Conservation (phyloP, 2,113 vertebrate genomes). For the Sylvia atricapilla region DNA sequence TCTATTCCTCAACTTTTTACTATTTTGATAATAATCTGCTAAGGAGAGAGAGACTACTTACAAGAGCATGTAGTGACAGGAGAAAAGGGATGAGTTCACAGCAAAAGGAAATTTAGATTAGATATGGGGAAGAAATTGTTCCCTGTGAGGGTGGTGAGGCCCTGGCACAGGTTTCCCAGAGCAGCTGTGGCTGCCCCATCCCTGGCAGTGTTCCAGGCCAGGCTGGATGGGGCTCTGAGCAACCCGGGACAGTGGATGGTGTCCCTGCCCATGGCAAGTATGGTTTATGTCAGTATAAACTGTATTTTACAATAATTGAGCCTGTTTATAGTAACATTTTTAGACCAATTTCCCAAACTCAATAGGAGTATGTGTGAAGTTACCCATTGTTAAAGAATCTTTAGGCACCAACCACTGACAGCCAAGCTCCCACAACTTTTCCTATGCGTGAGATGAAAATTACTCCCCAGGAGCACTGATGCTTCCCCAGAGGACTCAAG, state of each 20-base stretch:
- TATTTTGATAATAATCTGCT: not conserved
- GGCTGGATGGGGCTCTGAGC: not conserved
- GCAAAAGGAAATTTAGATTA: not conserved
- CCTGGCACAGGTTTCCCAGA: not conserved
- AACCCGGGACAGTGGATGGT: not conserved
- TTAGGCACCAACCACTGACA: not conserved
- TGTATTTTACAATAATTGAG: not conserved
- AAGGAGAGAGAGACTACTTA: not conserved
- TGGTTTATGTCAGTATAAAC: not conserved
- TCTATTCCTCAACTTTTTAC: not conserved
- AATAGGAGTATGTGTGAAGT: not conserved
- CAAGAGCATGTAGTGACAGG: not conserved
- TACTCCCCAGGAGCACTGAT: not conserved
- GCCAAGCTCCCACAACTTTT: not conserved
- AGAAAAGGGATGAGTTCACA: not conserved
- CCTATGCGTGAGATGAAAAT: not conserved
- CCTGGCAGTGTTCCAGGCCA: fast-evolving
- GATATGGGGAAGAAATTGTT: fast-evolving
- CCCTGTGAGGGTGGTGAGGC: fast-evolving
- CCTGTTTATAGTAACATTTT: not conserved
- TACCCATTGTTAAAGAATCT: not conserved
- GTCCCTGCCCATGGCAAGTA: not conserved
- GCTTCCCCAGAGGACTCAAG: fast-evolving
- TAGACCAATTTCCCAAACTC: not conserved
- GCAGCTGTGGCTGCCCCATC: not conserved